These are phyloP conservation scores for Drosophila subobscura DNA, from an alignment of 1,140 invertebrate species.

Conservation along the genomic window DNA sequence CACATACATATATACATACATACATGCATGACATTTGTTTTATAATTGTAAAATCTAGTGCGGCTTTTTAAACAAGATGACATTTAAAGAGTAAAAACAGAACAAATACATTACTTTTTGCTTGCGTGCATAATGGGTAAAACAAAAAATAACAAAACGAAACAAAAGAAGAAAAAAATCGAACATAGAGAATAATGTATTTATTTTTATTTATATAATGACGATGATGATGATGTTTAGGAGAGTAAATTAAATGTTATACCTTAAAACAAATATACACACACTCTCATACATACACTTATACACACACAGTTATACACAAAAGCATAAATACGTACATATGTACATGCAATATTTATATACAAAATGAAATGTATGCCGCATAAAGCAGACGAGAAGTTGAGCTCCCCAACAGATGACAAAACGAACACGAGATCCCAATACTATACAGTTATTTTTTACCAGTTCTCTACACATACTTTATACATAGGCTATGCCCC, in stretches of 20 bases:
- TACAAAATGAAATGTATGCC: constrained; percentile 35
- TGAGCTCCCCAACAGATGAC: constrained; percentile 13
- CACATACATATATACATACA: constrained; percentile 28
- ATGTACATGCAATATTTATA: constrained; percentile 42
- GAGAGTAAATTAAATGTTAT: constrained; percentile 82
- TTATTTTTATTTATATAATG: constrained; percentile 78
- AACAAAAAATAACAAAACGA: constrained; percentile 46
- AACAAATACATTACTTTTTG: constrained; percentile 43
- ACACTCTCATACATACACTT: constrained; percentile 41
- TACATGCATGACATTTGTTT: constrained; percentile 58
- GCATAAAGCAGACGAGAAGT: constrained; percentile 33
- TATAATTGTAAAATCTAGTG: constrained; percentile 75
- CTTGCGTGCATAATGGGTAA: constrained; percentile 46
- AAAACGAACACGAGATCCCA: constrained; percentile 16
- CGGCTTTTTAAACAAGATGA: constrained; percentile 59
- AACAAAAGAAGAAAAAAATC: constrained; percentile 35
- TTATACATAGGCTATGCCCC: no score
- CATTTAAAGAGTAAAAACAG: constrained; percentile 38
- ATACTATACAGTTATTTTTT: not conserved
- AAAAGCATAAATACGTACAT: constrained; percentile 43
- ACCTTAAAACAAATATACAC: constrained; percentile 79
- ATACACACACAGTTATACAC: constrained; percentile 41
- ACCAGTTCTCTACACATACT: no score
- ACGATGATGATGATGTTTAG: constrained; percentile 56
- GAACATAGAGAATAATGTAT: constrained; percentile 68